phyloP scores from a whole-genome alignment of 2,888 invertebrate genomes.

The Hydriomena furcata region DNA sequence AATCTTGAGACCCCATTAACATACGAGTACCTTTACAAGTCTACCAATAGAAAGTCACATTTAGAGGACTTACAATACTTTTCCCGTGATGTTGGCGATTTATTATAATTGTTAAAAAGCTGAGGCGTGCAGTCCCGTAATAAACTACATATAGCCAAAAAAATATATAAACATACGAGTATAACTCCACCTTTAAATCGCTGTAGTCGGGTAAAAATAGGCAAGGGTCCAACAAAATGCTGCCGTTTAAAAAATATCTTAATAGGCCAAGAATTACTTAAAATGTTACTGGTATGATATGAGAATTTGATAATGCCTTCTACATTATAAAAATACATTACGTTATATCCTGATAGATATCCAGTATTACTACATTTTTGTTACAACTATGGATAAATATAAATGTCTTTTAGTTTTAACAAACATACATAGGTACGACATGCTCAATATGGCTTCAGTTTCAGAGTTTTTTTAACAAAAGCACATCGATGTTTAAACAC shows the following conservation, averaged over 20 bases:
- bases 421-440: too few species aligned
- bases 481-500: too few species aligned
- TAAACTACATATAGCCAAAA: constrained; percentile 47
- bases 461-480: too few species aligned
- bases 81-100: constrained; percentile 28
- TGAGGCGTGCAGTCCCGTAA: constrained; percentile 60
- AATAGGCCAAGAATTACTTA: constrained; percentile 5
- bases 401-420: not conserved
- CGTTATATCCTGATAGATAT: constrained; percentile 12
- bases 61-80: constrained; percentile 29
- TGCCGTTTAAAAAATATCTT: not conserved
- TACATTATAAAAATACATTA: constrained; percentile 22
- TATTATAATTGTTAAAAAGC: constrained; percentile 43
- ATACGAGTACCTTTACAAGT: constrained; percentile 8
- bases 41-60: constrained; percentile 36
- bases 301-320: constrained; percentile 5
- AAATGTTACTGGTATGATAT: not conserved
- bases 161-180: not conserved
- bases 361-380: constrained; percentile 4
- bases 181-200: too few species aligned
- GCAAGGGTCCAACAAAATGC: too few species aligned
- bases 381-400: not conserved
- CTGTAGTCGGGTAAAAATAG: too few species aligned
- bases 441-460: not conserved
- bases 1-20: constrained; percentile 21